A percentile compares a stretch with the other conserved stretches of the same genome.
Evolutionary conservation across 2,797 vertebrate species (phyloP).

Genomic region (Gastrophryne carolinensis): DNA sequence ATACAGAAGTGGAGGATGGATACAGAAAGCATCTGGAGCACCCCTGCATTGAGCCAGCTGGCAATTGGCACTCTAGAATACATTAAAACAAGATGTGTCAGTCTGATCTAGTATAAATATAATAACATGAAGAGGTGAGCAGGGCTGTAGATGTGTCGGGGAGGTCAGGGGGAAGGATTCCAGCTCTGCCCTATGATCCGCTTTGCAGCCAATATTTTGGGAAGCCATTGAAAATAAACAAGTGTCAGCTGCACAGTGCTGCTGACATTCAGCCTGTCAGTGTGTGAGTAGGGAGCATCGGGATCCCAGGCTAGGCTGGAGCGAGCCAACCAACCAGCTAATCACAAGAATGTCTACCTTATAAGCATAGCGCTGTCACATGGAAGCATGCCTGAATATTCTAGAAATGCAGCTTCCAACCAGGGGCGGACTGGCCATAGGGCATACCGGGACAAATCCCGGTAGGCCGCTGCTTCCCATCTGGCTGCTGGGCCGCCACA

Average conservation of each 20-base stretch:
- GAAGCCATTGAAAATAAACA: conserved; percentile 6
- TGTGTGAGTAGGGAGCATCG: background rate
- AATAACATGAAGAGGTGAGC: background rate
- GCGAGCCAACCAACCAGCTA: background rate
- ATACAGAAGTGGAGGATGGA: no score
- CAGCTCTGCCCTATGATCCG: background rate
- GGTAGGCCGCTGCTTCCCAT: no score
- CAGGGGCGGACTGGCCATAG: no score
- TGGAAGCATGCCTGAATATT: no score
- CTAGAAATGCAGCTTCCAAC: no score
- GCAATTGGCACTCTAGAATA: background rate
- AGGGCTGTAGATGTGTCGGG: background rate
- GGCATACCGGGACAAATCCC: no score
- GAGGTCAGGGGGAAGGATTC: background rate
- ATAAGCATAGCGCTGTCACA: background rate
- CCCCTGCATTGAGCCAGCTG: no score
- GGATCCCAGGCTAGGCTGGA: conserved; percentile 46
- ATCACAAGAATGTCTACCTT: background rate
- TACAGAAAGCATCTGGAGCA: no score
- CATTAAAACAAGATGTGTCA: background rate
- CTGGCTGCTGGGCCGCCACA: no score
- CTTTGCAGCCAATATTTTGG: background rate
- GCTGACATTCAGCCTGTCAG: background rate
- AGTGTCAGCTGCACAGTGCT: background rate
- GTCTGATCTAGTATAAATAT: background rate